These are phyloP conservation scores for Pyrrhia umbra DNA, from an alignment of 2,888 invertebrate species.

Conservation along the genomic window DNA sequence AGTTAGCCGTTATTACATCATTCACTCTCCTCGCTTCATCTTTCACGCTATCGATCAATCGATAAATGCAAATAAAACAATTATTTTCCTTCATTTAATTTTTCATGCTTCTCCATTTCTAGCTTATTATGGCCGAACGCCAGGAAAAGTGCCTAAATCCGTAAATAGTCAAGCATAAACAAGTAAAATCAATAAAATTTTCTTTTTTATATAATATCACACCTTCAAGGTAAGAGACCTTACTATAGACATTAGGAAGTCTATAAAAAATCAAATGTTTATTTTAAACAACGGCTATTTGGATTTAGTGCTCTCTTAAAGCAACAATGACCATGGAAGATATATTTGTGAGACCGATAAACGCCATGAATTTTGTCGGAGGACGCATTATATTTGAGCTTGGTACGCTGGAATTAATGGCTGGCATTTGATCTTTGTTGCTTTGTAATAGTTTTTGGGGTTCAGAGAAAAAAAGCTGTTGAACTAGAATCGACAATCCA, in stretches of 20 bases:
- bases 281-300: constrained; percentile 56
- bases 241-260: constrained; percentile 62
- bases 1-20: too few species aligned
- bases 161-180: constrained; percentile 13
- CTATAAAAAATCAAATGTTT: constrained; percentile 62
- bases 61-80: too few species aligned
- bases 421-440: constrained; percentile 30
- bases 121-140: background rate
- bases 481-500: background rate
- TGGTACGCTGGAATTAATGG: constrained; percentile 21
- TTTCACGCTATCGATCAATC: too few species aligned
- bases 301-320: constrained; percentile 58
- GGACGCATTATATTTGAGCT: constrained; percentile 42
- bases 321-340: constrained; percentile 57
- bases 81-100: background rate
- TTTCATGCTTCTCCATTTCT: background rate
- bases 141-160: background rate
- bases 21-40: too few species aligned
- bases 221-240: constrained; percentile 54
- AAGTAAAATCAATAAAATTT: constrained; percentile 42
- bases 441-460: constrained; percentile 19
- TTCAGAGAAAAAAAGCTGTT: background rate
- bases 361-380: constrained; percentile 36
- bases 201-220: constrained; percentile 37
- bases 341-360: constrained; percentile 51